Base-by-base conservation (phyloP, 2,797 vertebrate species). In the Lepus townsendii region DNA sequence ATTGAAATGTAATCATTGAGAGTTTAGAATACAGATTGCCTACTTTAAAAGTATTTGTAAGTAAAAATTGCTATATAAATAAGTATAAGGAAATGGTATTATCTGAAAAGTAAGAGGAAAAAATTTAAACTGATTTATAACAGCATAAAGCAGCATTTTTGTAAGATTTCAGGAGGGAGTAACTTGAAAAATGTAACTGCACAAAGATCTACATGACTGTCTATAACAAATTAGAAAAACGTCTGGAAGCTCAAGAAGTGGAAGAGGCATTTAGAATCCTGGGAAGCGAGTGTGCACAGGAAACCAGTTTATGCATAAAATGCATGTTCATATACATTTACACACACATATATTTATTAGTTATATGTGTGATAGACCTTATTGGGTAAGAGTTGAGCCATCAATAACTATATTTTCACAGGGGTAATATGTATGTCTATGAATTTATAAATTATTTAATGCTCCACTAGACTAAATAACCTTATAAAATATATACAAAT, bases 21-120 rank as follows among this genome's bases (percentile, higher is more conserved):
- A 75, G 38, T 91, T 93, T 86, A 88, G 93, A 96, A 93, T 88
- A 94, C 75, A 77, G 86, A 96, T 84, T 68, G 1, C 83, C 72
- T 91, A 22, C 65, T 96, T 86, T 90, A n/a, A 60, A 71, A 78
- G 77, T 83, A 57, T 95, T 96, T 79, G 83, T 78, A 91, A 91
- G 63, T 90, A 50, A 26, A 75, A 79, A 79, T 1, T 24, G 1
- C 20, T 68, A 14, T 79, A 17, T 72, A 52, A 90, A n/a, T 71
- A 52, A n/a, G 16, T 27, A 63, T 32, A 47, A 91, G 38, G 52
- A 94, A 85, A 57, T 79, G 4, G 1, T 19, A 71, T 71, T 71
- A 42, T 80, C 54, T 89, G 47, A 95, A 88, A 71, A 72, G 12
- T 52, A 78, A 78, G 27, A n/a, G 35, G 16, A 2, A 54, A 79